phyloP scores from a whole-genome alignment of 2,888 invertebrate species.

The Cryptosula pallasiana region DNA sequence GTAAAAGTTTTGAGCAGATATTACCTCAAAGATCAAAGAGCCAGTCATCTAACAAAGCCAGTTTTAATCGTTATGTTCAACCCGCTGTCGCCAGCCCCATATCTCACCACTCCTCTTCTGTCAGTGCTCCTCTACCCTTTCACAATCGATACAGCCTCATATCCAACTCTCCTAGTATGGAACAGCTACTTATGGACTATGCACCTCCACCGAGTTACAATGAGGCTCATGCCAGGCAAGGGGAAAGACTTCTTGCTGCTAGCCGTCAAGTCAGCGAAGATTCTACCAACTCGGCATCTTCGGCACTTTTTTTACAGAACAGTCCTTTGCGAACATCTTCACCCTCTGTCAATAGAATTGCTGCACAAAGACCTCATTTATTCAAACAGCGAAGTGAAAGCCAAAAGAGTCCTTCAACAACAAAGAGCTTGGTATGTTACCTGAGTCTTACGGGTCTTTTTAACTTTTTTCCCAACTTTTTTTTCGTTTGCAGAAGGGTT shows the following conservation, averaged over 20 bases:
- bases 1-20: background rate
- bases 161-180: slow-evolving; percentile 16
- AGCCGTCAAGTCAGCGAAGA: slow-evolving; percentile 7
- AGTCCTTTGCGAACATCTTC: background rate
- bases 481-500: too few relatives aligned
- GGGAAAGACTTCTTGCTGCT: background rate
- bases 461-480: too few relatives aligned
- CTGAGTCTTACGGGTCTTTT: too few relatives aligned
- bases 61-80: background rate
- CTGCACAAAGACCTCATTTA: background rate
- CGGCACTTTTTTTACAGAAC: background rate
- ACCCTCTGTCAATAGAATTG: background rate
- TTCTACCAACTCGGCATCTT: background rate
- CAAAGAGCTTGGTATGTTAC: too few relatives aligned
- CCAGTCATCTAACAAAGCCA: background rate
- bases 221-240: slow-evolving; percentile 4
- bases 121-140: background rate
- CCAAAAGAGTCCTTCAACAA: background rate
- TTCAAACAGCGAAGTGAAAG: background rate
- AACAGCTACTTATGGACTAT: background rate
- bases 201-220: slow-evolving; percentile 16
- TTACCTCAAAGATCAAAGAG: background rate
- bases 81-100: background rate
- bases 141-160: slow-evolving; percentile 6
- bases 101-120: background rate